These are phyloP conservation scores for Andrena camellia DNA, from an alignment of 2,888 invertebrate genomes.

Conservation along the genomic window DNA sequence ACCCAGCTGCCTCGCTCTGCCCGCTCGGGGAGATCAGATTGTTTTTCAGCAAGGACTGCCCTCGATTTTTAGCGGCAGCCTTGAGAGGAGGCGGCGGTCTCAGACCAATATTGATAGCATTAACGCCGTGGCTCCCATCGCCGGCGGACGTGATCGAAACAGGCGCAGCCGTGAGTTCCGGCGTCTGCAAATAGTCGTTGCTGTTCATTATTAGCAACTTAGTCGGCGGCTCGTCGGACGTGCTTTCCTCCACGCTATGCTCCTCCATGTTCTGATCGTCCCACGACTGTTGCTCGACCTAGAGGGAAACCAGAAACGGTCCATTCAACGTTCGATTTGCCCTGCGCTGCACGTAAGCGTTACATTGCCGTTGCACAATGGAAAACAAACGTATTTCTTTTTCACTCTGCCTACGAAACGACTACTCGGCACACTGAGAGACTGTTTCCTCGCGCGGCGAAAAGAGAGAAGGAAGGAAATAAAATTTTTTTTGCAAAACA, in stretches of 20 bases:
- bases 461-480: too few relatives aligned
- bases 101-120: conserved; percentile 70
- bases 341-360: not conserved
- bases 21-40: conserved; percentile 62
- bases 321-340: not conserved
- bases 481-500: conserved; percentile 14
- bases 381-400: conserved; percentile 22
- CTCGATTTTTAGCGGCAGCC: conserved; percentile 85
- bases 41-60: conserved; percentile 79
- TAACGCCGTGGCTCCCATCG: conserved; percentile 63
- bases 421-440: conserved; percentile 59
- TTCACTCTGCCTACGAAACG: conserved; percentile 28
- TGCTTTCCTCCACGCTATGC: conserved; percentile 65
- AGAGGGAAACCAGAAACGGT: conserved; percentile 16
- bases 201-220: conserved; percentile 75
- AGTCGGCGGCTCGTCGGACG: conserved; percentile 73
- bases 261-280: conserved; percentile 78
- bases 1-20: conserved; percentile 53
- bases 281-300: conserved; percentile 76
- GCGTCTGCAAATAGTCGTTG: conserved; percentile 69
- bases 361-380: conserved; percentile 15
- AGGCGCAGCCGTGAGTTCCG: conserved; percentile 74
- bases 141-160: conserved; percentile 54
- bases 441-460: conserved; percentile 18
- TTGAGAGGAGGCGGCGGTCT: conserved; percentile 87